Base-by-base conservation (phyloP, 2,888 invertebrate species). In the Eurytoma adleriae region DNA sequence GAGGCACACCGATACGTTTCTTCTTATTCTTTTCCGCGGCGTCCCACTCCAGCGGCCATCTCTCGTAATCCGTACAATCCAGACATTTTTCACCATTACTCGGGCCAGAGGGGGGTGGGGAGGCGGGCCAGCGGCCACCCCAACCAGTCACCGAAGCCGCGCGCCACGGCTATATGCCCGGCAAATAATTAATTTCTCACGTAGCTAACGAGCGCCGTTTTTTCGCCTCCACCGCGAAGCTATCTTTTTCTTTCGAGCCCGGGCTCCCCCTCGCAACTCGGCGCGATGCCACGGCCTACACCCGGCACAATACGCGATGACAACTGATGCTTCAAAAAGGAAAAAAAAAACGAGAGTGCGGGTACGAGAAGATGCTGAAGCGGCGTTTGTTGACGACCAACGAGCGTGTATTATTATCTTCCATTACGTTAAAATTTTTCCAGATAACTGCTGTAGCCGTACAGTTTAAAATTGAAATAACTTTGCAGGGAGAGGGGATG, bases 151-250 rank as follows among this genome's bases (percentile, higher is more conserved):
- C 79, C 80, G 78, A 79, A 75, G 85, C 85, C 83, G 86, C 86
- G 86, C 87, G 54, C 61, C 74, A 3, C 66, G 72, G 59, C 71
- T 71, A 59, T 70, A 62, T 70, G 78, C 74, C 70, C 86, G 87
- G 86, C 89, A 90, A 90, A 90, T 90, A 90, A 90, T 90, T 90
- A 90, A 90, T 90, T 90, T 90, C 89, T 90, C 90, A 87, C 89
- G 88, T 87, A 89, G 88, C 89, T 90, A 90, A 90, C 90, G 90
- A 90, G 90, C 90, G 86, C 85, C 88, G 85, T 85, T 84, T 86
- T 85, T 86, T 82, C 80, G 24, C 61, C 62, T 16, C 16, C 52
- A n/a, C 59, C 40, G 18, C 80, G 76, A 74, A 66, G 82, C 82
- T 78, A 54, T 72, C 67, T 61, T 77, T 70, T 56, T 74, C 68